Conservation (phyloP, 2,113 vertebrate genomes). For the Synodontis membranacea region DNA sequence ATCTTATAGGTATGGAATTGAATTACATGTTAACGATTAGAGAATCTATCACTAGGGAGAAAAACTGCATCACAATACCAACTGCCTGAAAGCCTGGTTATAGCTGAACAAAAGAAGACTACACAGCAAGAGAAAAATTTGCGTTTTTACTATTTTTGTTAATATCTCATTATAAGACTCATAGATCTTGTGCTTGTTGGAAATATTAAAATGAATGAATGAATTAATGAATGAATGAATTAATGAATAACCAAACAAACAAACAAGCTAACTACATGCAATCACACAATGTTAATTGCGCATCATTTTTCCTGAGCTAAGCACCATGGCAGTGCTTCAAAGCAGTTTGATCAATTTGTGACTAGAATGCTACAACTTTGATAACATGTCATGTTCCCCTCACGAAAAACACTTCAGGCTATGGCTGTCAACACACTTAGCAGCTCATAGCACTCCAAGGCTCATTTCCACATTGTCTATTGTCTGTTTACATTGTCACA, state of each 20-base stretch:
- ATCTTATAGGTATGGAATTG: constrained; percentile 15
- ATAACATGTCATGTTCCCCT: no score
- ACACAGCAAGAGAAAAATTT: neutral
- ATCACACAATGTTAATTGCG: neutral
- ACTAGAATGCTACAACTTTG: neutral
- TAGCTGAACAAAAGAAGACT: neutral
- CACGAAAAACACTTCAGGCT: no score
- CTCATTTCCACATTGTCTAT: no score
- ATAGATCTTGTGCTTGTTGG: neutral
- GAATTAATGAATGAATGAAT: no score
- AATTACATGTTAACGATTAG: neutral
- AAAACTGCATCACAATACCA: neutral
- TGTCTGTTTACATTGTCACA: no score
- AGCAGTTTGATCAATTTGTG: neutral
- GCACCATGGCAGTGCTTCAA: neutral
- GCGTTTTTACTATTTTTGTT: neutral
- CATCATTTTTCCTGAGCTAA: neutral
- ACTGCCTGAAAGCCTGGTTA: neutral
- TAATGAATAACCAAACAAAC: neutral
- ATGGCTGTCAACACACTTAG: no score
- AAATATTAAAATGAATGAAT: neutral
- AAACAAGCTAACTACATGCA: neutral
- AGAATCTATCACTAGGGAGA: neutral
- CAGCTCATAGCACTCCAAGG: no score
- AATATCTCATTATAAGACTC: neutral